Conservation (phyloP, 2,888 invertebrate genomes). For the Drosophila paramelanica region DNA sequence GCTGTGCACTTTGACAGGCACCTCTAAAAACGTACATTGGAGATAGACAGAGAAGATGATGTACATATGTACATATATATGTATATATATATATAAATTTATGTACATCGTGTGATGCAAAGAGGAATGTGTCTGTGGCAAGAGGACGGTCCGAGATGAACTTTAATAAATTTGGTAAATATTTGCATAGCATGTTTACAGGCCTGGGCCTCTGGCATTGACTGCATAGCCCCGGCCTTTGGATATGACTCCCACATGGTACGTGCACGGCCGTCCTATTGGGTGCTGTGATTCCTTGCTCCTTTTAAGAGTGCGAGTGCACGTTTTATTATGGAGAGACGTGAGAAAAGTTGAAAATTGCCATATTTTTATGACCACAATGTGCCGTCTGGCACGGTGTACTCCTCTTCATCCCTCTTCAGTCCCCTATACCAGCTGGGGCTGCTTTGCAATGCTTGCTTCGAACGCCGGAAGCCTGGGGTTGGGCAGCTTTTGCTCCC, state of each 20-base stretch:
- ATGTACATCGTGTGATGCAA: conserved; percentile 38
- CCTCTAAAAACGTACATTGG: conserved; percentile 42
- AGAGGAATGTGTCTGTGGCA: conserved; percentile 22
- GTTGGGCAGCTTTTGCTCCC: conserved; percentile 32
- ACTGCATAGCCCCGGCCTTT: conserved; percentile 20
- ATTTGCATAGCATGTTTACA: conserved; percentile 70
- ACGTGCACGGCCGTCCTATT: conserved; percentile 57
- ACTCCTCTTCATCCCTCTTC: neutral
- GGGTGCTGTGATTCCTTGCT: conserved; percentile 62
- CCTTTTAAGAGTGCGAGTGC: conserved; percentile 55
- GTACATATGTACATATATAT: conserved; percentile 5
- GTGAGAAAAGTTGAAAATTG: conserved; percentile 74
- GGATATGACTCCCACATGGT: conserved; percentile 41
- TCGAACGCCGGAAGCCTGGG: conserved; percentile 16
- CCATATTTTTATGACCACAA: conserved; percentile 74
- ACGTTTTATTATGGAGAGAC: conserved; percentile 73
- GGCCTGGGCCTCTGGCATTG: conserved; percentile 54
- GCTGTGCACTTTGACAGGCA: conserved; percentile 43
- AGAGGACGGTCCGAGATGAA: conserved; percentile 53
- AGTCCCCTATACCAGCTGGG: conserved; percentile 5
- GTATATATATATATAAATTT: neutral
- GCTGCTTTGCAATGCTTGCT: conserved; percentile 46
- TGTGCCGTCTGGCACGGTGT: conserved; percentile 60
- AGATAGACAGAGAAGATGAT: neutral
- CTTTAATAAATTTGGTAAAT: conserved; percentile 72